A percentile compares a stretch with the other conserved stretches of the same genome.
Conservation (phyloP, 2,113 vertebrate species). For the Gyps fulvus region DNA sequence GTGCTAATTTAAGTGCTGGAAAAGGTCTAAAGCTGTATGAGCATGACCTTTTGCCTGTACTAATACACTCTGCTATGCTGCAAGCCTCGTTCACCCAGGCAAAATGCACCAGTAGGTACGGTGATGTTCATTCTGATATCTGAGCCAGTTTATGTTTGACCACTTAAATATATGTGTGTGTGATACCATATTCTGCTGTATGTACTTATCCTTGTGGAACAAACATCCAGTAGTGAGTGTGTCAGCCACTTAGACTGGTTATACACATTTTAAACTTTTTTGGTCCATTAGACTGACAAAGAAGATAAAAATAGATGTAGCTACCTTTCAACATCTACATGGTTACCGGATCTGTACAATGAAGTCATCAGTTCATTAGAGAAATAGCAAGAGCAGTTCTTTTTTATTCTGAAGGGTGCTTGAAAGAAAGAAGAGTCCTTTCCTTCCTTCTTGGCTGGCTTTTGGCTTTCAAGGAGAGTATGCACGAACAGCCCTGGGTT, state of each 20-base stretch:
- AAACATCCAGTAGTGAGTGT: background rate
- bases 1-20: background rate
- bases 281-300: background rate
- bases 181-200: background rate
- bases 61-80: background rate
- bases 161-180: background rate
- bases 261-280: background rate
- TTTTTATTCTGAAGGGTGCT: constrained; percentile 16
- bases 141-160: background rate
- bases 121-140: background rate
- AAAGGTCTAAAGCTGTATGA: background rate
- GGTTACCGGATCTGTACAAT: background rate
- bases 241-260: background rate
- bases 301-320: constrained; percentile 6
- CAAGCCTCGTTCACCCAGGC: background rate
- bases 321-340: background rate
- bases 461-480: constrained; percentile 13
- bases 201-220: background rate
- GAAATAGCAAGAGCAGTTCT: background rate
- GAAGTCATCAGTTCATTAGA: constrained; percentile 29
- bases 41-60: background rate
- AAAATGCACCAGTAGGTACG: background rate
- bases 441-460: constrained; percentile 11
- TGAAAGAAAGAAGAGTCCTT: constrained; percentile 23
- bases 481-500: background rate